A percentile compares a stretch with the other conserved stretches of the same genome.
Evolutionary conservation across 2,797 vertebrate genomes (phyloP).

Genomic region (Myiothlypis chrysogaster): DNA sequence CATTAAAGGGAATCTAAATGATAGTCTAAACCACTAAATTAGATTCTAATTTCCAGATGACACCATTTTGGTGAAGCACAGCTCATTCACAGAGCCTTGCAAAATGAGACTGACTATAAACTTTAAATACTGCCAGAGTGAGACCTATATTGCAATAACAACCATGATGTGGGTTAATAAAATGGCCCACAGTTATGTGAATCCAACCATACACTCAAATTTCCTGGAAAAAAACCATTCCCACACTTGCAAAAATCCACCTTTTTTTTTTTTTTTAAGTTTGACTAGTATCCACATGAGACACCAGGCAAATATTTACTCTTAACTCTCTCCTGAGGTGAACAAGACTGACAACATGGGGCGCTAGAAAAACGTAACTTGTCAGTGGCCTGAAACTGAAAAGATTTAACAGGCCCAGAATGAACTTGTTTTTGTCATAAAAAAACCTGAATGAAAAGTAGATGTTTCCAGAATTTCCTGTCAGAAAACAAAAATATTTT

Average conservation of each 20-base stretch:
- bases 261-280: rapidly evolving
- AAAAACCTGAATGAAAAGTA: constrained; percentile 6
- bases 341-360: constrained; percentile 38
- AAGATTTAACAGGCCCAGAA: constrained; percentile 42
- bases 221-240: not conserved
- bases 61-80: not conserved
- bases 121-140: not conserved
- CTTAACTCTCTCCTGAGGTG: constrained; percentile 43
- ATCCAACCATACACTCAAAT: not conserved
- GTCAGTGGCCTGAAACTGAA: constrained; percentile 38
- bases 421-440: constrained; percentile 15
- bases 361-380: constrained; percentile 37
- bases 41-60: not conserved
- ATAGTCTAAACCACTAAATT: not conserved
- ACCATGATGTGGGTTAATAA: not conserved
- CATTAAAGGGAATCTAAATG: not conserved
- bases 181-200: not conserved
- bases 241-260: not conserved
- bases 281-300: not conserved
- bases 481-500: constrained; percentile 12
- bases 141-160: not conserved
- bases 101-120: not conserved
- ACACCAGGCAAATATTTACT: constrained; percentile 34
- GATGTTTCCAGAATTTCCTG: constrained; percentile 10
- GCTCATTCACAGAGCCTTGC: not conserved